Evolutionary conservation across 2,113 vertebrate species (phyloP), one percentile per base, ranked within the genome.

Genomic region (Scophthalmus maximus): DNA sequence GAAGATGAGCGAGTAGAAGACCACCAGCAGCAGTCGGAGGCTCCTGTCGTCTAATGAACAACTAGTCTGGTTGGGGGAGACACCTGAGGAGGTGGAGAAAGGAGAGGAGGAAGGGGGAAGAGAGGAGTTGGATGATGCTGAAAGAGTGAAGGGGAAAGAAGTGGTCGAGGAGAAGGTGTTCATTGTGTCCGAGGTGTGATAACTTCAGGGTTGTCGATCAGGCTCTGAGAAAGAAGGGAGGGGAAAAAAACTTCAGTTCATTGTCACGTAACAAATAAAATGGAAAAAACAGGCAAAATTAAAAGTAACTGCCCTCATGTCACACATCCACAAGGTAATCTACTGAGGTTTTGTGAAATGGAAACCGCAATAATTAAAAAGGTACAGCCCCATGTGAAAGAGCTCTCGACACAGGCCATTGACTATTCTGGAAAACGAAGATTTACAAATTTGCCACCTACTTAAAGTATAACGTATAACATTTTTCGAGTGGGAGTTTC

Each of bases 1-100:
- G 89, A 98, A 98, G 88, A 96, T 93, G 25, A 96, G 4, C 0
- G 91, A 93, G 79, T 96, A 97, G 26, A 92, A 82, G 56, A 90
- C 5, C 0, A 86, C 85, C 44, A 96, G 82, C 25, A 90, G 61
- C 57, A 89, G 26, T 46, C 92, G 92, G 9, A 98, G 74, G 4
- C 87, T 70, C 4, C 47, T 4, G 5, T 94, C 92, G 0, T 95
- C 89, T 8, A 90, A 44, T 1, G 2, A 0, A 47, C 96, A 96
- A 0, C 0, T 0, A 62, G 65, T 49, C 6, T 34, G 12, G 36
- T 87, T 73, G 36, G 2, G 0, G 5, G 36, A 0, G 8, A 5
- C 17, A 1, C 2, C 1, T 7, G 66, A 12, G 2, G 2, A 30
- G 14, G 26, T 47, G 42, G 62, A 49, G 55, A 49, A 38, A 5